Percentiles rank a stretch among this genome's conserved stretches.
Evolutionary conservation across 2,888 invertebrate species (phyloP).

Genomic region (Melieria picta): DNA sequence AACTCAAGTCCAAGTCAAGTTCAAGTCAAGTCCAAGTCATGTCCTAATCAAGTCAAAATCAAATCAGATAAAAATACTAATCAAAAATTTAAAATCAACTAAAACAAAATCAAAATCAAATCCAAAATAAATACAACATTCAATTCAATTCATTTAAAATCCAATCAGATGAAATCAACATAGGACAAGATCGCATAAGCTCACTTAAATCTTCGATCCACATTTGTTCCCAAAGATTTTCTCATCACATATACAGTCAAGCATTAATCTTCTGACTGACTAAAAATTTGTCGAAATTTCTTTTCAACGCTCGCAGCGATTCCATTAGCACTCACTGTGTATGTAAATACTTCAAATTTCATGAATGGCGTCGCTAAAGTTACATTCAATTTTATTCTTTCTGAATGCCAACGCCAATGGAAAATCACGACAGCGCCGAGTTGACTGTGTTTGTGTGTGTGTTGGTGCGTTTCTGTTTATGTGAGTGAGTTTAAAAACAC

Average conservation of each 20-base stretch:
- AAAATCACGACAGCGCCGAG: constrained; percentile 40
- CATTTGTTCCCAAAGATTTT: too few relatives aligned
- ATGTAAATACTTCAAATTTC: neutral
- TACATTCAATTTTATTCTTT: constrained; percentile 18
- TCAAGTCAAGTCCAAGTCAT: too few relatives aligned
- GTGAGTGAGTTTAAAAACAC: constrained; percentile 48
- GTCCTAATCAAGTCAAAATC: too few relatives aligned
- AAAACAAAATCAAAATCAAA: neutral
- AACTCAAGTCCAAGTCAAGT: too few relatives aligned
- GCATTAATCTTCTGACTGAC: too few relatives aligned
- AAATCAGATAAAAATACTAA: neutral
- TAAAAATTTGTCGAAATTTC: too few relatives aligned
- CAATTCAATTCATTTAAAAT: neutral
- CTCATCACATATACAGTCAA: too few relatives aligned
- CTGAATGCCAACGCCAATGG: constrained; percentile 30
- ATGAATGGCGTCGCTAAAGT: constrained; percentile 17
- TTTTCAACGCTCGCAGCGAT: neutral
- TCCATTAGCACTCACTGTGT: neutral
- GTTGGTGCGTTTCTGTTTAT: constrained; percentile 16
- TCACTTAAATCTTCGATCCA: too few relatives aligned
- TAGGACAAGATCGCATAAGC: too few relatives aligned
- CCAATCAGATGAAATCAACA: neutral
- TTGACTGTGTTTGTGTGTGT: constrained; percentile 44
- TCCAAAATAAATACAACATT: neutral
- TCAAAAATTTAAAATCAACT: neutral